Base-by-base conservation (phyloP, 2,113 vertebrate species). In the Heterotis niloticus region DNA sequence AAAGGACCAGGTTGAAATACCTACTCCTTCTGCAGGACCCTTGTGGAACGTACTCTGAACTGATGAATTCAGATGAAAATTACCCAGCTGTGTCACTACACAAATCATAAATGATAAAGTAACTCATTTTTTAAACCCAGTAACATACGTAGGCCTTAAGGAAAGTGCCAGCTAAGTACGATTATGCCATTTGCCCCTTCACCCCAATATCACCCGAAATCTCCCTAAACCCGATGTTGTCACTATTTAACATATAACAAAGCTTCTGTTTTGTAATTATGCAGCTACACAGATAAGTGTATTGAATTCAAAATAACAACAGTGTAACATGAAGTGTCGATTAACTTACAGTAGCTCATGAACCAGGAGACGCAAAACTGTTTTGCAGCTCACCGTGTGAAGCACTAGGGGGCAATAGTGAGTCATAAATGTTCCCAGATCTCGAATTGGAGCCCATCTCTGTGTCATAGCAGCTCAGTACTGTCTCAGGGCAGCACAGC, bases 321-420 rank as follows among this genome's bases (percentile, higher is more conserved):
- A 24, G 51, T 72, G 5, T 4, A 44, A 44, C 34, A 60, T 74
- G n/a, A n/a, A 26, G 28, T 74, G 23, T 56, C 12, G n/a, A 57
- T 74, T 24, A 10, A 54, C n/a, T 57, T 44, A 52, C 44, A 72
- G 13, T 11, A 24, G 23, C 44, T 13, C 20, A 17, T 62, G 14
- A 62, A 20, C 14, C 20, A 17, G 14, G 11, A 68, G 11, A 68
- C 11, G 23, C 0, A 28, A 34, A 29, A 34, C 34, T 29, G 28
- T 9, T 29, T 69, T 44, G 67, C 72, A 57, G 54, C 57, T 57
- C 72, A 16, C 24, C 13, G 23, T 14, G 10, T 28, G 13, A 60
- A 24, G 23, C 72, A 74, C 72, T 24, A 74, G 72, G 72, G 26
- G 72, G 72, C 10, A 52, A 74, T 26, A 57, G 28, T 74, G 24